Base-by-base conservation (phyloP, 2,113 vertebrate genomes). In the Cheirogaleus medius region DNA sequence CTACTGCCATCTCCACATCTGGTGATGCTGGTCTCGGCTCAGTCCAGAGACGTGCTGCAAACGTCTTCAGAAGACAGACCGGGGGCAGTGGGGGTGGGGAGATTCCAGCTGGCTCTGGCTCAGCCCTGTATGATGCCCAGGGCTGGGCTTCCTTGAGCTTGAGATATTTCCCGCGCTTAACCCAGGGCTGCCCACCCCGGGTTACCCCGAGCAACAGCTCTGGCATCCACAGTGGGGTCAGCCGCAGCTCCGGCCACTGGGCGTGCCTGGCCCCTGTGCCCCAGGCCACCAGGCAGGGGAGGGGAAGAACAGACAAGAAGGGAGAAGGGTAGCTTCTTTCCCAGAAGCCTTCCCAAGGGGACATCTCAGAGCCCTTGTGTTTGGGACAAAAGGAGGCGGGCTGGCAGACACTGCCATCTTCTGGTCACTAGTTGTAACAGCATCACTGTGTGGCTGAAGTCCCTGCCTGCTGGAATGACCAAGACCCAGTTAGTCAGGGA, bases 351-450 rank as follows among this genome's bases (percentile, higher is more conserved):
- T 78, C 49, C 77, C 15, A 6, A 0, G 10, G n/a, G 74, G 32
- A 15, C 15, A 8, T 39, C 68, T 86, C 71, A 14, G 78, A 78
- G 63, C 27, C 58, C 66, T 60, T 23, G n/a, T 1, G 13, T 6
- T 27, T 18, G 32, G 77, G 60, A 93, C 88, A 73, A 77, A 47
- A 3, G n/a, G 69, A 21, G 1, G 52, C 0, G 7, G 47, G 27
- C 81, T 97, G 56, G 73, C 18, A 0, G 82, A 93, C 88, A 94
- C 73, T 97, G 94, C 97, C 97, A 98, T 47, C 97, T 98, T n/a
- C 97, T 93, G 97, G 97, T 25, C 54, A 54, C 5, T n/a, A 0
- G 1, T 3, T 83, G 34, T 39, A 95, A 82, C 63, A 93, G 54
- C 80, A n/a, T 14, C 29, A 52, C 32, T 4, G 12, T 74, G 63